These are phyloP conservation scores for Oxyura jamaicensis DNA, from an alignment of 2,113 vertebrate species.

Conservation along the genomic window DNA sequence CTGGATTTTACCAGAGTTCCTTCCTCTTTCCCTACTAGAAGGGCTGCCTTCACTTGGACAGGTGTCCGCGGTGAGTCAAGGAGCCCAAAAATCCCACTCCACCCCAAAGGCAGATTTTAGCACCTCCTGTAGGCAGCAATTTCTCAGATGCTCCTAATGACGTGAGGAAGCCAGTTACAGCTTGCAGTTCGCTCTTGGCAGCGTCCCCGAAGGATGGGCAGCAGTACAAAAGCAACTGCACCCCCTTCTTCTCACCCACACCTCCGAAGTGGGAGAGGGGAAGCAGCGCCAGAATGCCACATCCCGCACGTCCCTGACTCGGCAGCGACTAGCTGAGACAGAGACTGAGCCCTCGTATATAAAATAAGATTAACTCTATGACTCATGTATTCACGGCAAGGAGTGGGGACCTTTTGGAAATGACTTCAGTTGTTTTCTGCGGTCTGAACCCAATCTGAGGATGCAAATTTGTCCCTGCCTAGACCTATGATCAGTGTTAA, in stretches of 20 bases:
- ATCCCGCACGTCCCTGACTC: background rate
- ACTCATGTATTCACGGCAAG: constrained; percentile 15
- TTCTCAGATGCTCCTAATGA: background rate
- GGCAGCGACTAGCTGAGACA: background rate
- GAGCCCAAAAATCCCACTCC: background rate
- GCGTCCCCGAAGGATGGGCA: background rate
- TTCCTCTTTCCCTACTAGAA: background rate
- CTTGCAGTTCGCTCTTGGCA: background rate
- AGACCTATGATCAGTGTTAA: background rate
- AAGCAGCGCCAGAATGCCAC: background rate
- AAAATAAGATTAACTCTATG: constrained; percentile 11
- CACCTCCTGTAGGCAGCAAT: background rate
- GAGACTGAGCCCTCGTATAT: background rate
- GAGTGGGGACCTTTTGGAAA: background rate
- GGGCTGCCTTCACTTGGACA: background rate
- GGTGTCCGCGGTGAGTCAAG: background rate
- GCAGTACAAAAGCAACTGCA: background rate
- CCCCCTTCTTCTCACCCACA: background rate
- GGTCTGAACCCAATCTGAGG: background rate
- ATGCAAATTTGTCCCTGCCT: background rate
- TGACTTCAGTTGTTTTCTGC: background rate
- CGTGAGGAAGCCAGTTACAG: background rate
- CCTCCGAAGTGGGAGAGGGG: background rate
- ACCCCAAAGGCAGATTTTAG: background rate
- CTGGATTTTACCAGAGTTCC: background rate